These are phyloP conservation scores for Lethrus apterus DNA, from an alignment of 1,140 invertebrate species.

Conservation along the genomic window DNA sequence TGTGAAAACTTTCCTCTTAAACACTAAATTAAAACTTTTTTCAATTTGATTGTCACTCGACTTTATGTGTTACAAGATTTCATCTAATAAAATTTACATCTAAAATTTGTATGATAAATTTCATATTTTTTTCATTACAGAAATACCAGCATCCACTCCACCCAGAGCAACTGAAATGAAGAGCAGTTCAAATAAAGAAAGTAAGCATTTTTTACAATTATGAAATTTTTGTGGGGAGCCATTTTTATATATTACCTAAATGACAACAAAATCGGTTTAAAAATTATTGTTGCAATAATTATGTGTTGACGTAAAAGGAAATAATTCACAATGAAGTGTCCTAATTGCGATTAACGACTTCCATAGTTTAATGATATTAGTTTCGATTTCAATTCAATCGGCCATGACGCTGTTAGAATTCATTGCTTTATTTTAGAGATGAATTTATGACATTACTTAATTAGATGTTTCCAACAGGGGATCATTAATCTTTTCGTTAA, in stretches of 20 bases:
- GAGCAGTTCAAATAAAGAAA: constrained; percentile 56
- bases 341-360: no score
- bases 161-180: constrained; percentile 60
- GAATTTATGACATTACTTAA: constrained; percentile 28
- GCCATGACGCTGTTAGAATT: constrained; percentile 15
- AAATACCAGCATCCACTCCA: constrained; percentile 57
- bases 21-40: no score
- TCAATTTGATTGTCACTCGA: background rate
- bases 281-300: no score
- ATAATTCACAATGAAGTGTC: no score
- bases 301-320: no score
- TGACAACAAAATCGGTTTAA: no score
- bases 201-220: no score
- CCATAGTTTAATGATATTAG: no score
- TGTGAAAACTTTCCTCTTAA: no score
- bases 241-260: no score
- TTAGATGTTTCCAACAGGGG: constrained; percentile 24
- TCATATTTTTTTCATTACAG: constrained; percentile 47
- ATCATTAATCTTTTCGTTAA: constrained; percentile 25
- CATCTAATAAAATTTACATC: background rate
- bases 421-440: constrained; percentile 21
- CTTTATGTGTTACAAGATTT: background rate
- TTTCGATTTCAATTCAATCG: no score
- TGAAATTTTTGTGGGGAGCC: no score
- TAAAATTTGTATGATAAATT: constrained; percentile 3